A percentile compares a stretch with the other conserved stretches of the same genome.
These are phyloP conservation scores for Digitonthophagus gazella DNA, from an alignment of 2,888 invertebrate genomes.

Conservation along the genomic window DNA sequence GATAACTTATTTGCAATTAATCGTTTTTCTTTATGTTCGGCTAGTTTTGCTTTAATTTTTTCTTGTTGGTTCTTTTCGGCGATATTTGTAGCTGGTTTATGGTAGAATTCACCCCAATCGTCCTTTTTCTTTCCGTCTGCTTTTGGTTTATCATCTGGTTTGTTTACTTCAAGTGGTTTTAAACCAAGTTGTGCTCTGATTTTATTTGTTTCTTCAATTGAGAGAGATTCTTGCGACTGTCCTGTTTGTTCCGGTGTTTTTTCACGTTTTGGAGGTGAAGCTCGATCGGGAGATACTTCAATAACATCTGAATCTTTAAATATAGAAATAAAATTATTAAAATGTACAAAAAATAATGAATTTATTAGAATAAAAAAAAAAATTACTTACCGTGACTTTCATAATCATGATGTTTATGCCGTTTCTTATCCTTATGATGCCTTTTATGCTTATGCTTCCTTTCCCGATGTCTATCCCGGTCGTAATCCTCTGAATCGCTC, in stretches of 20 bases:
- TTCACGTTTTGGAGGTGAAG: slow-evolving; percentile 39
- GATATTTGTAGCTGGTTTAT: slow-evolving; percentile 79
- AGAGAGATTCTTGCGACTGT: slow-evolving; percentile 59
- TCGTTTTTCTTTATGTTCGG: slow-evolving; percentile 76
- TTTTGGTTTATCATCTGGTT: slow-evolving; percentile 53
- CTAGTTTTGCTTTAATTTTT: slow-evolving; percentile 77
- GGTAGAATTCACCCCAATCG: slow-evolving; percentile 77
- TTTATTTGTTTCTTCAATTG: slow-evolving; percentile 83
- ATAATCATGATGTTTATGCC: slow-evolving; percentile 42
- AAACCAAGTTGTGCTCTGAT: slow-evolving; percentile 90
- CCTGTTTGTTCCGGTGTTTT: slow-evolving; percentile 41
- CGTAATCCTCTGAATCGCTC: slow-evolving; percentile 55
- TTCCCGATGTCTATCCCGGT: slow-evolving; percentile 52
- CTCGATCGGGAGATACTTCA: slow-evolving; percentile 41
- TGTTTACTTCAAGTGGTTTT: slow-evolving; percentile 77
- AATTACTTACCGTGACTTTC: slow-evolving; percentile 61
- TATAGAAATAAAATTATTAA: slow-evolving; percentile 10
- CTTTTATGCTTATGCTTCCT: slow-evolving; percentile 59
- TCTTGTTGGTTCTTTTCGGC: slow-evolving; percentile 72
- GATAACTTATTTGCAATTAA: slow-evolving; percentile 67
- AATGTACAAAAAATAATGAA: neutral
- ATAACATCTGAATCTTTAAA: slow-evolving; percentile 45
- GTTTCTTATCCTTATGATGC: slow-evolving; percentile 50
- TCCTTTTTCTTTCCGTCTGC: slow-evolving; percentile 56
- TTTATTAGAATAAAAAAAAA: slow-evolving; percentile 8